Evolutionary conservation across 1,140 invertebrate genomes (phyloP).

Genomic region (Aplysia californica): DNA sequence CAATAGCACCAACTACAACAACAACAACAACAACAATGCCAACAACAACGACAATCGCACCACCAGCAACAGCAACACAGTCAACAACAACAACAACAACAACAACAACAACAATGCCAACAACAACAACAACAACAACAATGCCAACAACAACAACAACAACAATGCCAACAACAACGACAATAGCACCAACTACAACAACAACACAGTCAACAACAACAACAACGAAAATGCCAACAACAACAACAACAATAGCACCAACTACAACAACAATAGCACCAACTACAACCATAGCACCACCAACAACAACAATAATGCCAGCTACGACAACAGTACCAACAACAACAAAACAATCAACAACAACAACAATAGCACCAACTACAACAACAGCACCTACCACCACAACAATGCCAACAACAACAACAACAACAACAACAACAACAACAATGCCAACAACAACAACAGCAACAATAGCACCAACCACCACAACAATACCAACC

Average conservation of each 20-base stretch:
- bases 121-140: neutral
- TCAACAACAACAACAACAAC: neutral
- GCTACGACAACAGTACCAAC: too few relatives aligned
- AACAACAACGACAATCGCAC: neutral
- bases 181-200: neutral
- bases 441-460: too few relatives aligned
- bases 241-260: neutral
- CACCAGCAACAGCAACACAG: neutral
- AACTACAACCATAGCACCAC: too few relatives aligned
- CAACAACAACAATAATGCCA: too few relatives aligned
- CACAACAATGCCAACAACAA: too few relatives aligned
- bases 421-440: too few relatives aligned
- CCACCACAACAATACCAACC: too few relatives aligned
- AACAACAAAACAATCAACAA: too few relatives aligned
- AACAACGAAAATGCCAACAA: neutral
- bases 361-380: too few relatives aligned
- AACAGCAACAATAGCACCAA: too few relatives aligned
- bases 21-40: neutral
- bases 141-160: neutral
- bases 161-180: neutral
- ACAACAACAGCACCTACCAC: neutral
- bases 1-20: too few relatives aligned
- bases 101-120: neutral
- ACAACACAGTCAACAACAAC: neutral
- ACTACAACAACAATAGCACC: too few relatives aligned